Base-by-base conservation (phyloP, 2,113 vertebrate genomes). In the Pelvicachromis taeniatus region DNA sequence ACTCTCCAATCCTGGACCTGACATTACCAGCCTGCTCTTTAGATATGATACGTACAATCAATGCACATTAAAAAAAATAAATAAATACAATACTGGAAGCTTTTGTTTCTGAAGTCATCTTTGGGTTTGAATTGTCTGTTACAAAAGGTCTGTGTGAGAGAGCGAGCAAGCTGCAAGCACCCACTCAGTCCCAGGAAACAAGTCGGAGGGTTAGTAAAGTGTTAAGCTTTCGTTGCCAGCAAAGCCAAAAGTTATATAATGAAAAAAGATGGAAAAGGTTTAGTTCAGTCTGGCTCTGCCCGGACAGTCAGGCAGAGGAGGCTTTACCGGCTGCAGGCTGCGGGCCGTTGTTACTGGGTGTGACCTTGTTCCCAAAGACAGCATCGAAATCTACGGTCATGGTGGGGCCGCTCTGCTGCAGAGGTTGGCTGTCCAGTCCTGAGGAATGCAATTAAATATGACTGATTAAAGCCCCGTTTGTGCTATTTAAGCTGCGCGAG, bases 361-460 rank as follows among this genome's bases (percentile, higher is more conserved):
- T 79, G 84, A 94, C 75, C 83, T 97, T 97, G 94, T 92, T 96
- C 92, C 97, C 97, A 92, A 98, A 98, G 85, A 97, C 97, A 26
- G 97, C 97, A 92, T 98, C 97, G 52, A 98, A 98, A 95, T 98
- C 97, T 95, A 97, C 97, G 48, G 95, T 96, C 95, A 97, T 96
- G 93, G 96, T 58, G 14, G 96, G 53, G 79, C 93, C 87, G 80
- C 89, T 92, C n/a, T 96, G 95, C 90, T 95, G 95, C 86, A 93
- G 94, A 81, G 95, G 94, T 90, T 96, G 96, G 93, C 94, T 91
- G 85, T 96, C 95, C 94, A 93, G 58, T 96, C 95, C 96, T 95
- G 93, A 86, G 91, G 94, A 87, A 89, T 81, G 87, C 89, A 94
- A 91, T 87, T 86, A 88, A 52, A 89, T 50, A 83, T 17, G 79